Base-by-base conservation (phyloP, 2,797 vertebrate species). In the Macrochelys suwanniensis region DNA sequence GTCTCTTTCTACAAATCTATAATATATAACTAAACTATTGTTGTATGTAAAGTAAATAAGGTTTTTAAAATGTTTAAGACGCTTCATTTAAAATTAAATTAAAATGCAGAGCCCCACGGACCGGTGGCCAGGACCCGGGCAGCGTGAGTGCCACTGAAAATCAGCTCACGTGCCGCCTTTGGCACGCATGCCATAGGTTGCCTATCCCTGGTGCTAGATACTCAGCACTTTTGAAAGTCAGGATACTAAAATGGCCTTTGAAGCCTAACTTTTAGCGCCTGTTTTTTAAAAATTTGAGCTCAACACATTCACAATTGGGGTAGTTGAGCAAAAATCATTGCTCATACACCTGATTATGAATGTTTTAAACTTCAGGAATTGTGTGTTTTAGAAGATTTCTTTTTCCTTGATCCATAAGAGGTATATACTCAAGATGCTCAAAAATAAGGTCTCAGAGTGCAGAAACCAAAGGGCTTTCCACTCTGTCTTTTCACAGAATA, bases 241-340 rank as follows among this genome's bases (percentile, higher is more conserved):
- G 0, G 0, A n/a, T 2, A 11, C 89, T 23, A 7, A 74, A 4
- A 11, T 80, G 19, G 26, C 56, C 19, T 82, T 56, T 42, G 56
- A 65, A 97, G 81, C 6, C 16, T 0, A 88, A 53, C 17, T 65
- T 47, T 82, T 45, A n/a, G n/a, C 12, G 11, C 61, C 74, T 82
- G 17, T 49, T 92, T 74, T 80, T 31, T 57, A 87, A 92, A 33
- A 11, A 90, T 2, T 50, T 79, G 82, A 57, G 3, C 8, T 81
- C 33, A 57, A 42, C 47, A 42, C 37, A 68, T 71, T 42, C 15
- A 33, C 47, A 61, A 11, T 21, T 10, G 86, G 1, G 78, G 3
- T 0, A 84, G 33, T 68, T 47, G 12, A 88, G 53, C 37, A 94
- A 90, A 89, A 25, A 1, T 28, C 65, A 4, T 77, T 57, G 56